Evolutionary conservation across 2,113 vertebrate species (phyloP).

Genomic region (Uria aalge): DNA sequence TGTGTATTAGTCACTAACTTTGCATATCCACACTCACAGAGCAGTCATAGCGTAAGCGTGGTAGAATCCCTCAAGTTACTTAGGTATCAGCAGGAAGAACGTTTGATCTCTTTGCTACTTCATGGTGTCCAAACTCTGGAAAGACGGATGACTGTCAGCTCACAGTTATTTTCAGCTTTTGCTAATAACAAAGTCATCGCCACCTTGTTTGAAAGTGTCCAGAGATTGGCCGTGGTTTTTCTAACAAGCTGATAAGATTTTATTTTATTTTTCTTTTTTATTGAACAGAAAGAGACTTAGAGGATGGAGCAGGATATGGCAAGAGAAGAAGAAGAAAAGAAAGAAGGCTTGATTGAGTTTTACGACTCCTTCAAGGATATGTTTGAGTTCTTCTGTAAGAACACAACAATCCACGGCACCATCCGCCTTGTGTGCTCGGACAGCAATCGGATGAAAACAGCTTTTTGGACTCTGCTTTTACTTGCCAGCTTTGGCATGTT

Average conservation of each 20-base stretch:
- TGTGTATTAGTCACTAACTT: not conserved
- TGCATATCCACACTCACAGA: not conserved
- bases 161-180: not conserved
- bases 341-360: constrained; percentile 67
- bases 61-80: not conserved
- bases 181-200: not conserved
- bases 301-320: not conserved
- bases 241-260: not conserved
- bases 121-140: not conserved
- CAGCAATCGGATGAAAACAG: constrained; percentile 53
- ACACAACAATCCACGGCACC: constrained; percentile 71
- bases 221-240: accelerated
- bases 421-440: constrained; percentile 63
- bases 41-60: not conserved
- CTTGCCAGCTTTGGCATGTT: constrained; percentile 54
- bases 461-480: constrained; percentile 67
- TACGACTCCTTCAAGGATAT: constrained; percentile 66
- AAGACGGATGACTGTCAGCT: not conserved
- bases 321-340: not conserved
- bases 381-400: constrained; percentile 75
- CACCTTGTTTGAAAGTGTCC: not conserved
- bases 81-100: accelerated
- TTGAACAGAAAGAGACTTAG: not conserved
- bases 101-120: not conserved
- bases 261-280: not conserved